Evolutionary conservation across 2,888 invertebrate genomes (phyloP).

Genomic region (Archaeoteleia sp.): DNA sequence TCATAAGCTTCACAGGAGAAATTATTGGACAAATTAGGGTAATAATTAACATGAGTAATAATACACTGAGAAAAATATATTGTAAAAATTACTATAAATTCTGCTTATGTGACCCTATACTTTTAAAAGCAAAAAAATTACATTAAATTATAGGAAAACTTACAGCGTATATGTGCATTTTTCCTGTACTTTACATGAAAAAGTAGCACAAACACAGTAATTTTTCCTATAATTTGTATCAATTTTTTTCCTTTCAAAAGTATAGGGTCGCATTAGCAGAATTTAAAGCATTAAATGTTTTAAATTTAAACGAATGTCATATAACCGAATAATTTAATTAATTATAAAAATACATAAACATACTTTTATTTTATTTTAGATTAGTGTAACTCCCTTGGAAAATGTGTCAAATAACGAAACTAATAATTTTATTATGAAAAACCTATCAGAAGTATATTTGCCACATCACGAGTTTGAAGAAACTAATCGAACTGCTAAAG

Average conservation of each 20-base stretch:
- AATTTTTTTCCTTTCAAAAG: no score
- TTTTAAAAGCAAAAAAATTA: no score
- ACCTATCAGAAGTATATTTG: slow-evolving; percentile 46
- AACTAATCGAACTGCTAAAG: slow-evolving; percentile 19
- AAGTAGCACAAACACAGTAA: no score
- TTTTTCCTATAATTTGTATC: no score
- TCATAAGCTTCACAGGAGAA: slow-evolving; percentile 77
- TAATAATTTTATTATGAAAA: slow-evolving; percentile 25
- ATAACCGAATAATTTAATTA: background rate
- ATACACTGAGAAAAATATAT: no score
- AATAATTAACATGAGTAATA: no score
- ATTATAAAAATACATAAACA: slow-evolving; percentile 10
- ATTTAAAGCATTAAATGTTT: no score
- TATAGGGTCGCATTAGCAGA: no score
- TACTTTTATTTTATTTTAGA: slow-evolving; percentile 63
- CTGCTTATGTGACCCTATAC: background rate
- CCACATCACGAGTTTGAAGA: slow-evolving; percentile 30
- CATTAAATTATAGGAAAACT: no score
- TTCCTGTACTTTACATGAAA: no score
- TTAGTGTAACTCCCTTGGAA: slow-evolving; percentile 77
- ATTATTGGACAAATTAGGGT: slow-evolving; percentile 80
- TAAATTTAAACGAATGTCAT: background rate
- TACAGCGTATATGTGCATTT: no score
- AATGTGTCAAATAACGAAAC: slow-evolving; percentile 58
- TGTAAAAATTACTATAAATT: no score